These are phyloP conservation scores for Nannoperca australis DNA, from an alignment of 2,797 vertebrate genomes.

Conservation along the genomic window DNA sequence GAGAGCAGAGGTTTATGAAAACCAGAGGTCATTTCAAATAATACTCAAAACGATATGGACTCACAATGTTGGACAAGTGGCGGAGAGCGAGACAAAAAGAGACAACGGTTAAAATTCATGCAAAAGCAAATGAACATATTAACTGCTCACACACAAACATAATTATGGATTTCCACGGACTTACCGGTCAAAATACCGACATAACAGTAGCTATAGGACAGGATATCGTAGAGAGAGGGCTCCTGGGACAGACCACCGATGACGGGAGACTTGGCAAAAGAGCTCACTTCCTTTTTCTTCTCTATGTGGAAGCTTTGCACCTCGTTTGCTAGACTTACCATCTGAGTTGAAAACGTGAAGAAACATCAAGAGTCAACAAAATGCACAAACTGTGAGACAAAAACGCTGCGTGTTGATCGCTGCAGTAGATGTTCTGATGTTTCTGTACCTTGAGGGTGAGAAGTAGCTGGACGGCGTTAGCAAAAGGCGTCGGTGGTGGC, in stretches of 20 bases:
- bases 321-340: slow-evolving; percentile 94
- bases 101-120: slow-evolving; percentile 81
- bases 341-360: slow-evolving; percentile 76
- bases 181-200: slow-evolving; percentile 93
- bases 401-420: too few species aligned
- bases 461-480: slow-evolving; percentile 92
- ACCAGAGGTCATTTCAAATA: slow-evolving; percentile 42
- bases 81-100: slow-evolving; percentile 81
- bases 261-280: slow-evolving; percentile 83
- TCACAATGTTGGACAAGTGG: slow-evolving; percentile 83
- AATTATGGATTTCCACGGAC: slow-evolving; percentile 23
- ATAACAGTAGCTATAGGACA: slow-evolving; percentile 95
- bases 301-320: slow-evolving; percentile 86
- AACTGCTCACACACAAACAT: slow-evolving; percentile 29
- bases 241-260: slow-evolving; percentile 83
- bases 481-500: slow-evolving; percentile 88
- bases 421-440: background rate
- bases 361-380: background rate
- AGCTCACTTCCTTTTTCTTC: slow-evolving; percentile 89
- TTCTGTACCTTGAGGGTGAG: slow-evolving; percentile 91
- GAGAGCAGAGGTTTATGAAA: slow-evolving; percentile 42
- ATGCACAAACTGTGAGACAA: background rate
- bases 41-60: slow-evolving; percentile 69
- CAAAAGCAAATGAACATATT: slow-evolving; percentile 70
- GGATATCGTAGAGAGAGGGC: slow-evolving; percentile 87